phyloP scores from a whole-genome alignment of 2,888 invertebrate species.

The Pristionchus entomophagus region DNA sequence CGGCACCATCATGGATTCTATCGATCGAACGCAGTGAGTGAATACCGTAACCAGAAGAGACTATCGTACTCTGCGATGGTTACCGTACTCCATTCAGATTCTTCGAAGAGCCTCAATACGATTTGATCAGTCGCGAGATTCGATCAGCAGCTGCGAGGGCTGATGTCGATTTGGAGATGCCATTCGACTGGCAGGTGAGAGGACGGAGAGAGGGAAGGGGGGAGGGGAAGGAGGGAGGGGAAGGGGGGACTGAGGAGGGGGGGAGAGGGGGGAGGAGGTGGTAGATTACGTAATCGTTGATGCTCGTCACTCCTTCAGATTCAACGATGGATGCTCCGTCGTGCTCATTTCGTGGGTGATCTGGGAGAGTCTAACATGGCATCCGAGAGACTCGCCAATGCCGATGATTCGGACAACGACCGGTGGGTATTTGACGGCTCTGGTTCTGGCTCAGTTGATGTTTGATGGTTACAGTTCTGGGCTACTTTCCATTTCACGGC shows the following conservation, averaged over 20 bases:
- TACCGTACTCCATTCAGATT: constrained; percentile 48
- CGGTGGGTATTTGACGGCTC: constrained; percentile 18
- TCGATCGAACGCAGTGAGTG: constrained; percentile 57
- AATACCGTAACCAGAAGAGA: too few relatives aligned
- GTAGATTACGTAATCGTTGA: not conserved
- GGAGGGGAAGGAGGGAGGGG: not conserved
- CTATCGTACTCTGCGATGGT: not conserved
- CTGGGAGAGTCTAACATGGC: constrained; percentile 55
- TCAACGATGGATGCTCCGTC: constrained; percentile 47
- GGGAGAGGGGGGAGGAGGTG: not conserved
- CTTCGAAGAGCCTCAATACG: constrained; percentile 60
- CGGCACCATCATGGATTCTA: constrained; percentile 58
- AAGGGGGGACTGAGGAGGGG: not conserved
- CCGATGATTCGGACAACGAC: not conserved
- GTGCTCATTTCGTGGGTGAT: constrained; percentile 53
- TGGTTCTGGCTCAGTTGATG: constrained; percentile 8
- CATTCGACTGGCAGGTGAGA: constrained; percentile 66
- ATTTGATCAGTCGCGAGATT: constrained; percentile 54
- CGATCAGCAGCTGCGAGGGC: constrained; percentile 55
- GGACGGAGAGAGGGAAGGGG: not conserved
- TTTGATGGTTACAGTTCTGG: not conserved
- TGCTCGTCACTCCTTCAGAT: not conserved
- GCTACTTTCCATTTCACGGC: too few relatives aligned
- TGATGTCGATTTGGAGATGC: constrained; percentile 56
- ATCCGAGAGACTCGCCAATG: constrained; percentile 43